Evolutionary conservation across 2,888 invertebrate species (phyloP), one percentile per base, ranked within the genome.

Genomic region (Orthosia cruda): DNA sequence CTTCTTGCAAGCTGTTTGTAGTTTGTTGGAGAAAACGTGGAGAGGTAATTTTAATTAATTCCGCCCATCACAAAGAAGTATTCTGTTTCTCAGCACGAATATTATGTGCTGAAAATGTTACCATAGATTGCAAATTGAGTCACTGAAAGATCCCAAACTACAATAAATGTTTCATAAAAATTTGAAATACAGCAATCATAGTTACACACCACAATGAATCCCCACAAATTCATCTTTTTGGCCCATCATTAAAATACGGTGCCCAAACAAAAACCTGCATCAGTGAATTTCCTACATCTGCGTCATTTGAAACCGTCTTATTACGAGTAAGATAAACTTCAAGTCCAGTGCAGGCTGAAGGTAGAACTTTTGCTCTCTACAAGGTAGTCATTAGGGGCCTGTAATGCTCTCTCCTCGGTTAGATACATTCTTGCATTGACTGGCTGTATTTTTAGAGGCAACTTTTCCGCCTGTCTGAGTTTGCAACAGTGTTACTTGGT

Each of bases 311-410:
- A 93, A 93, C 89, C 89, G 91, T 91, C 92, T 93, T 93, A 93
- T 94, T 93, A n/a, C n/a, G n/a, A n/a, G n/a, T n/a, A 92, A 92
- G 93, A 93, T 92, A 92, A 92, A 94, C 91, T 90, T 88, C 78
- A 78, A 87, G 88, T 84, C 83, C 88, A 86, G 89, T 82, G 85
- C 85, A 90, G 86, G 88, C 88, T 84, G 89, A 88, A 89, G 89
- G 92, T 92, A 90, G 92, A 94, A 93, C 92, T 94, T 93, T 93
- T 91, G 91, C 93, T 91, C 92, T 91, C 89, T 91, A 85, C 92
- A 90, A 93, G 93, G 93, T 90, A 92, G 93, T 93, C 94, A 94
- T 95, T 95, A 95, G 92, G 89, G 88, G 74, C 72, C 81, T 66
- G 85, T 77, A 78, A 88, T 87, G 82, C 79, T 72, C 77, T 76